Conservation (phyloP, 1,140 invertebrate genomes). For the Drosophila baimaii region DNA sequence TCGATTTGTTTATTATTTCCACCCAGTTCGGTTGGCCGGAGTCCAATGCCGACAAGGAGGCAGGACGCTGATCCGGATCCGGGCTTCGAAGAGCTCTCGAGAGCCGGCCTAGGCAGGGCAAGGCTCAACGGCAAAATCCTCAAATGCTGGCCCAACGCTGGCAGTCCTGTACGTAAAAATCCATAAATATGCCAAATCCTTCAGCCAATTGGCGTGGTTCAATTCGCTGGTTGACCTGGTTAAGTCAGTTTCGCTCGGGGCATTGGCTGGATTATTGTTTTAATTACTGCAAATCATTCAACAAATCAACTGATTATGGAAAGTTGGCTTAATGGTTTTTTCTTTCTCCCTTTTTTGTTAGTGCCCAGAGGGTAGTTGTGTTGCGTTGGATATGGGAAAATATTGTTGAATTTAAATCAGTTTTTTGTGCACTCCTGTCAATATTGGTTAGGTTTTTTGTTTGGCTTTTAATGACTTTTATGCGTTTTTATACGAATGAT, state of each 20-base stretch:
- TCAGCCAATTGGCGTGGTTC: constrained; percentile 32
- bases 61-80: constrained; percentile 33
- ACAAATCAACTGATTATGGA: constrained; percentile 34
- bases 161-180: constrained; percentile 44
- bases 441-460: not conserved
- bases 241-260: constrained; percentile 8
- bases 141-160: not conserved
- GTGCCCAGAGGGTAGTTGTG: not conserved
- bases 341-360: not conserved
- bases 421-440: constrained; percentile 24
- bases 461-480: constrained; percentile 14
- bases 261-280: constrained; percentile 51
- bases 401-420: constrained; percentile 31
- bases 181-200: constrained; percentile 68
- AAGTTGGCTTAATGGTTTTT: constrained; percentile 22
- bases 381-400: not conserved
- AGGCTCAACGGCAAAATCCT: constrained; percentile 50
- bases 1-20: constrained; percentile 64
- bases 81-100: constrained; percentile 12
- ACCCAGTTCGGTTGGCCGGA: constrained; percentile 35
- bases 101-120: constrained; percentile 33
- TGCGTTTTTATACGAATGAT: not conserved
- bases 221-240: constrained; percentile 60
- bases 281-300: constrained; percentile 44
- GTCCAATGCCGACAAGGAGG: constrained; percentile 15